Percentiles rank a stretch among this genome's conserved stretches.
phyloP scores from a whole-genome alignment of 2,797 vertebrate species.

The Cyprinodon diabolis region DNA sequence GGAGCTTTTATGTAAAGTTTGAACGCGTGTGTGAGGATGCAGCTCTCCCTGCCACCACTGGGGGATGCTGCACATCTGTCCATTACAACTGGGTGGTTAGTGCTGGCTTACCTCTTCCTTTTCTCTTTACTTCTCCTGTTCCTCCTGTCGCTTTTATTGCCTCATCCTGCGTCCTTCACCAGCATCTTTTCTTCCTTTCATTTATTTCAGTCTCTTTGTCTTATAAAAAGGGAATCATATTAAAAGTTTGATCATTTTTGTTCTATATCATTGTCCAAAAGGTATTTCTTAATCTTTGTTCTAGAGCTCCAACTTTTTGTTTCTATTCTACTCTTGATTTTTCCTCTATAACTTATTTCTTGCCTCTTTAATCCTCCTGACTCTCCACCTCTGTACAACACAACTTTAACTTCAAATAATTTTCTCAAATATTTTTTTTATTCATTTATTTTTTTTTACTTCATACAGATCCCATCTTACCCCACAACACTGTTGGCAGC shows the following conservation, averaged over 20 bases:
- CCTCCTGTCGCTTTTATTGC: not conserved
- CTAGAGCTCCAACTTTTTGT: not conserved
- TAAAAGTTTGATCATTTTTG: not conserved
- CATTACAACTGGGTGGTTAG: not conserved
- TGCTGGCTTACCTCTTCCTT: not conserved
- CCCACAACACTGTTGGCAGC: no score
- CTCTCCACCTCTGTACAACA: no score
- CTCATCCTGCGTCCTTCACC: not conserved
- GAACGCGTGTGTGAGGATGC: slow-evolving; percentile 5
- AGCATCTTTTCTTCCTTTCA: not conserved
- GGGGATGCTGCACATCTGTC: slow-evolving; percentile 35
- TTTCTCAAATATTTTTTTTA: no score
- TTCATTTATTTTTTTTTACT: not conserved
- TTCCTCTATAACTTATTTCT: not conserved
- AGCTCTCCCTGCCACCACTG: slow-evolving; percentile 25
- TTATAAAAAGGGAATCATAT: not conserved
- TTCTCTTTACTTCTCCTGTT: not conserved
- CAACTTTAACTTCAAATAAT: no score
- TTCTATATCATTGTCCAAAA: not conserved
- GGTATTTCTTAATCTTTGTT: not conserved
- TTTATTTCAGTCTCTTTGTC: not conserved
- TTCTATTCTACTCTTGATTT: not conserved
- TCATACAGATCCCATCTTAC: no score
- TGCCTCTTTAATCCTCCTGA: not conserved
- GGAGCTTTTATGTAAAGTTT: slow-evolving; percentile 47